A percentile compares a stretch with the other conserved stretches of the same genome.
Conservation (phyloP, 2,888 invertebrate species). For the Neoscelio sp. region DNA sequence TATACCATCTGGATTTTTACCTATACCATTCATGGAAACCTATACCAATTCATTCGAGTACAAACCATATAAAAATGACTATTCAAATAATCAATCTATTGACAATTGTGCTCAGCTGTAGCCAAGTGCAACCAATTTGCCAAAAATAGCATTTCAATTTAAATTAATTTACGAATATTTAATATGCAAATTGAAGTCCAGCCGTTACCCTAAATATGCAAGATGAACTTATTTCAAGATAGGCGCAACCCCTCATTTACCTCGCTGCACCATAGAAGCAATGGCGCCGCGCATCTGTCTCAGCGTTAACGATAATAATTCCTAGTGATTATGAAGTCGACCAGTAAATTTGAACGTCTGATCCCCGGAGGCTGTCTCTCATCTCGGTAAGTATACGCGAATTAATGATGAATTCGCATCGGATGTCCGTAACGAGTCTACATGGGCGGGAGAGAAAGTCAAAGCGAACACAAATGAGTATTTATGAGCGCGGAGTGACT, state of each 20-base stretch:
- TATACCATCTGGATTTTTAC: no score
- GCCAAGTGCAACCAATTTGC: constrained; percentile 10
- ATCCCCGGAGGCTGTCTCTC: constrained; percentile 58
- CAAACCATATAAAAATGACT: no score
- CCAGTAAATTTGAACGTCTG: constrained; percentile 56
- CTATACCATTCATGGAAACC: no score
- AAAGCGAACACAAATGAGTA: constrained; percentile 78
- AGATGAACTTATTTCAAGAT: background rate
- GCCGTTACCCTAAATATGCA: background rate
- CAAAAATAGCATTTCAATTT: constrained; percentile 15
- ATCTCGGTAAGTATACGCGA: constrained; percentile 61
- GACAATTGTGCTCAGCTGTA: background rate
- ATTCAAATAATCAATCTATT: background rate
- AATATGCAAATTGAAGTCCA: constrained; percentile 25
- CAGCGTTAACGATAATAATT: constrained; percentile 63
- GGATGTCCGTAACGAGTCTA: constrained; percentile 71
- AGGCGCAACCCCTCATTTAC: constrained; percentile 29
- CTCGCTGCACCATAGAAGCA: constrained; percentile 22
- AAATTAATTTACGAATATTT: constrained; percentile 42
- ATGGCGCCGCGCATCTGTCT: constrained; percentile 54
- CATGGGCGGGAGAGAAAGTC: constrained; percentile 75
- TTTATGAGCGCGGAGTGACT: constrained; percentile 77
- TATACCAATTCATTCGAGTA: no score
- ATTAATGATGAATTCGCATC: constrained; percentile 68
- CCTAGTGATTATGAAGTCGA: constrained; percentile 59